A percentile compares a stretch with the other conserved stretches of the same genome.
These are phyloP conservation scores for Hypolimnas misippus DNA, from an alignment of 2,888 invertebrate species.

Conservation along the genomic window DNA sequence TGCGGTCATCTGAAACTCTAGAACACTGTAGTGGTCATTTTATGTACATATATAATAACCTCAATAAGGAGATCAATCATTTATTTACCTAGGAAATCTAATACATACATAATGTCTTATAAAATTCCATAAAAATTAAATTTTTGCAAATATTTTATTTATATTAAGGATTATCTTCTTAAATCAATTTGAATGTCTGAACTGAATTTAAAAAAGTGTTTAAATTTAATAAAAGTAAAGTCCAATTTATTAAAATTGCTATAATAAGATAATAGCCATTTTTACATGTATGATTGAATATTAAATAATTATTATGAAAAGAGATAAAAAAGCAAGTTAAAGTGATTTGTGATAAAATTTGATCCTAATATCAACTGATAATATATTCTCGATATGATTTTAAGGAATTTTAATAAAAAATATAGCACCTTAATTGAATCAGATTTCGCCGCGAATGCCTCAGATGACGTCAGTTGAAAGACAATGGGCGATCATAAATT, in stretches of 20 bases:
- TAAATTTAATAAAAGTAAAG: background rate
- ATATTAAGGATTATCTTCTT: background rate
- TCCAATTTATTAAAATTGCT: too few relatives aligned
- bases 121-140: background rate
- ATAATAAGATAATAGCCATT: too few relatives aligned
- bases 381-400: background rate
- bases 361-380: too few relatives aligned
- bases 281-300: too few relatives aligned
- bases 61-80: slow-evolving; percentile 31
- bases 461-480: slow-evolving; percentile 72
- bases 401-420: background rate
- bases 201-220: too few relatives aligned
- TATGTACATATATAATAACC: slow-evolving; percentile 51
- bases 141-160: too few relatives aligned
- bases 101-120: background rate
- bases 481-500: slow-evolving; percentile 81
- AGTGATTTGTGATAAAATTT: too few relatives aligned
- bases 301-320: too few relatives aligned
- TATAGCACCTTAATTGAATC: slow-evolving; percentile 51
- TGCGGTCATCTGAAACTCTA: slow-evolving; percentile 76
- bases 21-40: slow-evolving; percentile 64
- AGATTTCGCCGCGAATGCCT: slow-evolving; percentile 51
- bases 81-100: slow-evolving; percentile 22
- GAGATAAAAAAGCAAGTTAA: too few relatives aligned
- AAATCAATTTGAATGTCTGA: background rate